Conservation (phyloP, 2,113 vertebrate species). For the Oxyura jamaicensis region DNA sequence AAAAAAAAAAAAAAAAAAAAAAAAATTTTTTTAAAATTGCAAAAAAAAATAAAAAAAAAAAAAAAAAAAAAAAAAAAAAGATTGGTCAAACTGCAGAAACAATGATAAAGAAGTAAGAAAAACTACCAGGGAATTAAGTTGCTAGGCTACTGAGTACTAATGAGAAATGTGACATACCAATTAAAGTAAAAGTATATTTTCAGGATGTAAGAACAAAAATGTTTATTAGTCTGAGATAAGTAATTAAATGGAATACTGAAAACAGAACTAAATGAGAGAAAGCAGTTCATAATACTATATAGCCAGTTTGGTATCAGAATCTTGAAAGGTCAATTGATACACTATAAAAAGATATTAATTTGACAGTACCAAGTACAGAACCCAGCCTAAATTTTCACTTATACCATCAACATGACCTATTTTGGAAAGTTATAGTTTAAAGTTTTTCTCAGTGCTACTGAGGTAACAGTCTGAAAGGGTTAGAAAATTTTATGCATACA, state of each 20-base stretch:
- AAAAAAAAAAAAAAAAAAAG: background rate
- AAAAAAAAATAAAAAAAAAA: background rate
- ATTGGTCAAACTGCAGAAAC: background rate
- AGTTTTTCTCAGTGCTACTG: background rate
- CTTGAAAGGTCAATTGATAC: constrained; percentile 57
- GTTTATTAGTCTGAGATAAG: constrained; percentile 71
- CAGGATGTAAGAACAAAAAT: constrained; percentile 74
- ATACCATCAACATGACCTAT: background rate
- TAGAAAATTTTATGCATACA: background rate
- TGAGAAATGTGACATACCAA: constrained; percentile 78
- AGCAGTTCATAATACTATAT: constrained; percentile 46
- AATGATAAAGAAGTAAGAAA: background rate
- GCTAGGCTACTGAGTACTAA: constrained; percentile 73
- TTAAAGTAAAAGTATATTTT: constrained; percentile 72
- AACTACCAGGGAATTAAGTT: constrained; percentile 63
- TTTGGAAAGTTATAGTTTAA: background rate
- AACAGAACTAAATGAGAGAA: constrained; percentile 67
- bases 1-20: background rate
- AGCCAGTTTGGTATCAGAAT: constrained; percentile 47
- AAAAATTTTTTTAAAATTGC: too few species aligned
- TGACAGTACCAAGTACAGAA: constrained; percentile 48
- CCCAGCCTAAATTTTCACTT: constrained; percentile 40
- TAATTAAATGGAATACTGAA: constrained; percentile 77
- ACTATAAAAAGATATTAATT: constrained; percentile 50
- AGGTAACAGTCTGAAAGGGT: background rate